Conservation (phyloP, 2,113 vertebrate species). For the Nycticebus coucang region DNA sequence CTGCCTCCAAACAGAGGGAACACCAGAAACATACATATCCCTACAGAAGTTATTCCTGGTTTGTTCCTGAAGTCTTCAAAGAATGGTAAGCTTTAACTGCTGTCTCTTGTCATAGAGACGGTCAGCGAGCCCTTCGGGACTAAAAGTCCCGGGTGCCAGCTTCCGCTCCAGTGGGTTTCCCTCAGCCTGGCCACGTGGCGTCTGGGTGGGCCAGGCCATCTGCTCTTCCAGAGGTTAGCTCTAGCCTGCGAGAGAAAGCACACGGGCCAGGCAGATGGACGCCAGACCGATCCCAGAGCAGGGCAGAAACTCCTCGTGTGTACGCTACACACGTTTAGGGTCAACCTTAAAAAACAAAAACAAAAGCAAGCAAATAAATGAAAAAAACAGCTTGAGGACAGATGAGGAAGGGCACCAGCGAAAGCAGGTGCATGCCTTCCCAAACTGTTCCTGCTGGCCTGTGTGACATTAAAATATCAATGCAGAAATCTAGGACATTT, state of each 20-base stretch:
- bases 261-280: not conserved
- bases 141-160: not conserved
- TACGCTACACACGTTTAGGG: not conserved
- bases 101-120: not conserved
- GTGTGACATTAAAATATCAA: not conserved
- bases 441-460: not conserved
- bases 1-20: not conserved
- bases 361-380: not conserved
- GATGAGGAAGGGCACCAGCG: not conserved
- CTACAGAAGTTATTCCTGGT: not conserved
- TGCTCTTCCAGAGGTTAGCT: not conserved
- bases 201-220: accelerated
- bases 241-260: not conserved
- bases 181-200: not conserved
- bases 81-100: not conserved
- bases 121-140: not conserved
- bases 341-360: not conserved
- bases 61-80: not conserved
- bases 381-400: not conserved
- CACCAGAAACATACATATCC: not conserved
- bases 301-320: not conserved
- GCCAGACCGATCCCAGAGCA: not conserved
- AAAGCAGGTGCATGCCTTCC: not conserved
- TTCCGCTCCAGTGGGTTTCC: not conserved
- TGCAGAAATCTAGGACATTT: not conserved